Percentiles rank a stretch among this genome's conserved stretches.
phyloP scores from a whole-genome alignment of 2,888 invertebrate genomes.

The Limnephilus rhombicus region DNA sequence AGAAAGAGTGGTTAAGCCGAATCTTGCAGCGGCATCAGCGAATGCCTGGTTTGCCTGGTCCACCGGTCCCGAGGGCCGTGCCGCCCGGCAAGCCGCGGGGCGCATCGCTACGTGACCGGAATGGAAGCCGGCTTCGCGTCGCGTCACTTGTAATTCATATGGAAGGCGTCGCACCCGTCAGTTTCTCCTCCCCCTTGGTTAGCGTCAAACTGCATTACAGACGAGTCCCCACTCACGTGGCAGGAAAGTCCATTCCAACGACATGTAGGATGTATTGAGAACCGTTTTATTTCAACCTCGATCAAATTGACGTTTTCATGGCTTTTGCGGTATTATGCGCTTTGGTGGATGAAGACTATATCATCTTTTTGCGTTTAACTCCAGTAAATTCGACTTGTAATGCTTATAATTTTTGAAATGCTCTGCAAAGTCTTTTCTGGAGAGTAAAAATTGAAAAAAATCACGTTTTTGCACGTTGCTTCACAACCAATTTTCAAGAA shows the following conservation, averaged over 20 bases:
- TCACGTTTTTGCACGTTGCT: too few relatives aligned
- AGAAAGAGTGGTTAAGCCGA: background rate
- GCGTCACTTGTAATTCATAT: constrained; percentile 17
- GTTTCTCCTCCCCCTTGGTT: background rate
- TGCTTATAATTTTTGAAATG: too few relatives aligned
- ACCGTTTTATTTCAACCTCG: background rate
- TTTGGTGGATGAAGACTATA: background rate
- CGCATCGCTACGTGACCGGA: constrained; percentile 16
- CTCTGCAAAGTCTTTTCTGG: too few relatives aligned
- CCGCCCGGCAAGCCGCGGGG: background rate
- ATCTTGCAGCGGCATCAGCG: background rate
- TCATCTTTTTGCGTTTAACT: background rate
- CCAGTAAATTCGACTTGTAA: too few relatives aligned
- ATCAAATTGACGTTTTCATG: background rate
- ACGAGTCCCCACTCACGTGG: background rate
- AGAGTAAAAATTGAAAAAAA: too few relatives aligned
- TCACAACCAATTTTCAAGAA: too few relatives aligned
- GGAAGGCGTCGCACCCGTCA: constrained; percentile 4
- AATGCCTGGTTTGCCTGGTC: background rate
- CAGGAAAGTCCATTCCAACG: background rate
- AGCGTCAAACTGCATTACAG: constrained; percentile 17
- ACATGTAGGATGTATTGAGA: background rate
- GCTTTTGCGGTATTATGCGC: too few relatives aligned
- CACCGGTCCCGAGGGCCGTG: background rate
- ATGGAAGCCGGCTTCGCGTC: background rate